Evolutionary conservation across 2,888 invertebrate genomes (phyloP).

Genomic region (Strigamia crassipes): DNA sequence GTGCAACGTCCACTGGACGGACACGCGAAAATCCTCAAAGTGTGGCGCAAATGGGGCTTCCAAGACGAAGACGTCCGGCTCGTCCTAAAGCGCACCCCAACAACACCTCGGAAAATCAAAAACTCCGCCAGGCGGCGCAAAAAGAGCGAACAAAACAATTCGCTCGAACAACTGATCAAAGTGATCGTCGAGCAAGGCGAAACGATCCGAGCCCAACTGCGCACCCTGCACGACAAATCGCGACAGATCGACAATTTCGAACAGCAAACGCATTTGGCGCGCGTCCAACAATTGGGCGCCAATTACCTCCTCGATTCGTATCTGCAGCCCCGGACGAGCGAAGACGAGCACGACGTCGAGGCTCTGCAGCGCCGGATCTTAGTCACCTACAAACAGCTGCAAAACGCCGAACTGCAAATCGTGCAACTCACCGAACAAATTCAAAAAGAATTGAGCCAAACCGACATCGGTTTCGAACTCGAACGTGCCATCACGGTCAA

Average conservation of each 20-base stretch:
- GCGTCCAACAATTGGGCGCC: slow-evolving; percentile 75
- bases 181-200: slow-evolving; percentile 67
- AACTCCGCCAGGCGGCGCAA: neutral
- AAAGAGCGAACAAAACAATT: neutral
- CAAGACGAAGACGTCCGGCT: slow-evolving; percentile 67
- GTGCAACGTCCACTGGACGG: slow-evolving; percentile 75
- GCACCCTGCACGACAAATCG: slow-evolving; percentile 69
- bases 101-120: slow-evolving; percentile 50
- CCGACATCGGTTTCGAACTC: neutral
- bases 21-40: slow-evolving; percentile 74
- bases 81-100: slow-evolving; percentile 55
- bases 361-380: slow-evolving; percentile 72
- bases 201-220: slow-evolving; percentile 62
- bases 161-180: slow-evolving; percentile 62
- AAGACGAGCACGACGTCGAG: slow-evolving; percentile 64
- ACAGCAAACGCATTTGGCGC: slow-evolving; percentile 74
- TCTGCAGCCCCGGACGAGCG: slow-evolving; percentile 60
- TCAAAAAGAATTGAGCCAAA: neutral
- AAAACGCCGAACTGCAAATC: slow-evolving; percentile 74
- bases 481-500: slow-evolving; percentile 49
- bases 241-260: slow-evolving; percentile 77
- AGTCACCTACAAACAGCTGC: slow-evolving; percentile 74
- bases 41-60: slow-evolving; percentile 80
- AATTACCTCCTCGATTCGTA: slow-evolving; percentile 80
- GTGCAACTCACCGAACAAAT: slow-evolving; percentile 65